Conservation (phyloP, 2,797 vertebrate genomes). For the Hypotaenidia philippensis region DNA sequence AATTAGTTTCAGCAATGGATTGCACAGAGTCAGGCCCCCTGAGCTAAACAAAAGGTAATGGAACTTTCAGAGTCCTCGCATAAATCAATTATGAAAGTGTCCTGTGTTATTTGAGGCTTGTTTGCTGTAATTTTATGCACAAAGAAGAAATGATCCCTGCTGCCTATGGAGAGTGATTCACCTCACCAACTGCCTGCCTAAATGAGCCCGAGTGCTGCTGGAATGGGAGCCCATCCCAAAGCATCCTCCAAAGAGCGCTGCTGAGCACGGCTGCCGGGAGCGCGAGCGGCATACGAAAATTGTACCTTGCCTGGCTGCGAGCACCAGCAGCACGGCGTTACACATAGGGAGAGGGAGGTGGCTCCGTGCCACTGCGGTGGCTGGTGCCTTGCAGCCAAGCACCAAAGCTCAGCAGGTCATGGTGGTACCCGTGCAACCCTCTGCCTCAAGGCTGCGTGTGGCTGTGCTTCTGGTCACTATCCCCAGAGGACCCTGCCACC, state of each 20-base stretch:
- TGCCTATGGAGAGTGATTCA: slow-evolving; percentile 42
- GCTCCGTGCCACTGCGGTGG: background rate
- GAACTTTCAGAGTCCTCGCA: slow-evolving; percentile 86
- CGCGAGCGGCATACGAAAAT: rapidly evolving
- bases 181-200: background rate
- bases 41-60: slow-evolving; percentile 88
- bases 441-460: rapidly evolving
- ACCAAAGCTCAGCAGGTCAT: rapidly evolving
- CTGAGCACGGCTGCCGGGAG: background rate
- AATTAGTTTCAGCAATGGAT: slow-evolving; percentile 99
- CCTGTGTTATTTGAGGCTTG: slow-evolving; percentile 79
- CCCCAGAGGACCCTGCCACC: background rate
- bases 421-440: rapidly evolving
- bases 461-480: background rate
- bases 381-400: background rate
- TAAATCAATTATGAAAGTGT: slow-evolving; percentile 85
- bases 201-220: background rate
- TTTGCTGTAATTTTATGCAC: slow-evolving; percentile 81
- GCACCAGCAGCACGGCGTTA: background rate
- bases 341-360: rapidly evolving
- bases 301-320: background rate
- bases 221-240: background rate
- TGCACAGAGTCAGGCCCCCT: slow-evolving; percentile 89
- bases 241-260: background rate
- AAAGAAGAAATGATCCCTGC: slow-evolving; percentile 63